Percentiles rank a stretch among this genome's conserved stretches.
phyloP scores from a whole-genome alignment of 1,140 invertebrate genomes.

The Schlechtendalia chinensis region DNA sequence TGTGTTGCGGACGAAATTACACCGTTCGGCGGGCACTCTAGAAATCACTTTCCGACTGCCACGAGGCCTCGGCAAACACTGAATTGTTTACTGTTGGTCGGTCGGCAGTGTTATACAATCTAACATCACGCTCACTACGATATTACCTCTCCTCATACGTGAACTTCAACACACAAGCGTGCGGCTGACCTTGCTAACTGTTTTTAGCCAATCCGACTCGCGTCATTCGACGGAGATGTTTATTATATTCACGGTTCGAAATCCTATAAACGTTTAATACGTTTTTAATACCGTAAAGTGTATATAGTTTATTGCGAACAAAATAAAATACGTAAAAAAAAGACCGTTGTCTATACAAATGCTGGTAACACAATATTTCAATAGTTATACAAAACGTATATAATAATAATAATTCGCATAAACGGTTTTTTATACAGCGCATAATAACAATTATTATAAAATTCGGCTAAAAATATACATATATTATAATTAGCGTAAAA shows the following conservation, averaged over 20 bases:
- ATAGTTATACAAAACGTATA: no score
- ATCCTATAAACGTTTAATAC: no score
- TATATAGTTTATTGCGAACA: neutral
- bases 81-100: constrained; percentile 43
- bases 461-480: neutral
- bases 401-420: neutral
- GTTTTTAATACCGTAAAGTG: neutral
- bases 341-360: no score
- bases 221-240: neutral
- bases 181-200: constrained; percentile 30
- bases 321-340: no score
- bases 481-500: neutral
- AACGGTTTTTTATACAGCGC: neutral
- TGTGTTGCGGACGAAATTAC: neutral
- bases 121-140: constrained; percentile 8
- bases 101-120: constrained; percentile 27
- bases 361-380: no score
- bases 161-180: constrained; percentile 36
- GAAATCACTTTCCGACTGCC: constrained; percentile 48
- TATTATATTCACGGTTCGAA: no score
- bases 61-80: constrained; percentile 50
- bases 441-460: neutral
- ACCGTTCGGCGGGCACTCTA: constrained; percentile 6
- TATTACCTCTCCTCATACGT: constrained; percentile 31
- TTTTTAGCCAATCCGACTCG: constrained; percentile 18